Evolutionary conservation across 2,797 vertebrate species (phyloP).

Genomic region (Scolopax rusticola): DNA sequence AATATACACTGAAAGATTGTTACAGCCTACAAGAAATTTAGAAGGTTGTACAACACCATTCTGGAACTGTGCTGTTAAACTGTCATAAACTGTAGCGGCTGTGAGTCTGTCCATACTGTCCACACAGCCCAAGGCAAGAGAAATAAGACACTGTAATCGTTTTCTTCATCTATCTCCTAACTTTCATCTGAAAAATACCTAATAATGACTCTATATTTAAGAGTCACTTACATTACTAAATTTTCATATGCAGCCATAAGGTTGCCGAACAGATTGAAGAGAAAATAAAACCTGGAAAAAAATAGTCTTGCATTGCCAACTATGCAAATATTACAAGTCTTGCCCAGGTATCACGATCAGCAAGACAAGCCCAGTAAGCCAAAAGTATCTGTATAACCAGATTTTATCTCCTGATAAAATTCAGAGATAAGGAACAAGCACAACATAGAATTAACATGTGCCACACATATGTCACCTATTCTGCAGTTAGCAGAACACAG

Average conservation of each 20-base stretch:
- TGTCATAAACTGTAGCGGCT: background rate
- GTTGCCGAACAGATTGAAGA: background rate
- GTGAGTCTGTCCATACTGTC: background rate
- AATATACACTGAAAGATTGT: background rate
- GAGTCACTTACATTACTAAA: background rate
- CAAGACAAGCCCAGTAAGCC: background rate
- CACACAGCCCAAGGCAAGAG: background rate
- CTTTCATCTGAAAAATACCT: background rate
- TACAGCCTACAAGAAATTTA: background rate
- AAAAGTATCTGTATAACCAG: background rate
- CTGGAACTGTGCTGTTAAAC: constrained; percentile 11
- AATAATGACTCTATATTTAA: background rate
- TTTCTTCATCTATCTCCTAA: background rate
- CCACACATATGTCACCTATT: background rate
- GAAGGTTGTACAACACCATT: background rate
- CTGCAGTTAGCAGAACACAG: background rate
- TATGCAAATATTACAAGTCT: background rate
- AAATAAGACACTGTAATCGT: background rate
- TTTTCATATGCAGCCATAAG: background rate
- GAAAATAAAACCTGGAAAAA: background rate
- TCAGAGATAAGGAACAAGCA: background rate
- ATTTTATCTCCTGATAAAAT: background rate
- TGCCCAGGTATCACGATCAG: background rate
- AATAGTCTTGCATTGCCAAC: background rate
- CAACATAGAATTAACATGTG: background rate